Base-by-base conservation (phyloP, 2,888 invertebrate species). In the Cyclophora punctaria region DNA sequence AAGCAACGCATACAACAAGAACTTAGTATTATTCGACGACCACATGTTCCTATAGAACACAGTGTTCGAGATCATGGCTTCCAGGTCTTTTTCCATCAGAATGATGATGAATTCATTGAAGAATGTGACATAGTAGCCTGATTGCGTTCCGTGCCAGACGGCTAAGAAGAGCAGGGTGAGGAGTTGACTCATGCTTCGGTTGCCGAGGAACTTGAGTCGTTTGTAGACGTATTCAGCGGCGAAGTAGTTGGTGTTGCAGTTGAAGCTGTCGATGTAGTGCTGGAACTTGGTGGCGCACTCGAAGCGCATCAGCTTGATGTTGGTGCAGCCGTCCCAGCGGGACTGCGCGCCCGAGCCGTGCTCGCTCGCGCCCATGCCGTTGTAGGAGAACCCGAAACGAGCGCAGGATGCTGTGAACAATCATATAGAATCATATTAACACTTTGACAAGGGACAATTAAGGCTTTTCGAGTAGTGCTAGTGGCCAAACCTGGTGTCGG, bases 161-260 rank as follows among this genome's bases (percentile, higher is more conserved):
- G 99, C 97, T 42, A 99, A 90, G 82, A 98, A 99, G 0, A 92
- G 51, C 43, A 99, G 83, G 0, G 98, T 95, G 0, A 92, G 89
- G 0, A 92, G 86, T 78, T 99, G 98, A 57, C 98, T 98, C 2
- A 93, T 82, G 43, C 90, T 90, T 33, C 94, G 91, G 79, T 94
- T 96, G 46, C 96, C 96, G 46, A 99, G 87, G 78, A 98, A 98
- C 73, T 94, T 95, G 44, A 99, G 89, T 3, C 99, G 90, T 75
- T 98, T 98, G 88, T 97, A 99, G 34, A 99, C 89, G 76, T 99
- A 98, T 83, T 96, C 95, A 0, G 94, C 94, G 51, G 97, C 95
- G 94, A 98, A 99, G 49, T 93, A 91, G 82, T 99, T 99, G 0
- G 99, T 99, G 79, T 98, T 98, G 54, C 94, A 95, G 80, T 99